phyloP scores from a whole-genome alignment of 2,888 invertebrate species.

The Lamproptera curius region DNA sequence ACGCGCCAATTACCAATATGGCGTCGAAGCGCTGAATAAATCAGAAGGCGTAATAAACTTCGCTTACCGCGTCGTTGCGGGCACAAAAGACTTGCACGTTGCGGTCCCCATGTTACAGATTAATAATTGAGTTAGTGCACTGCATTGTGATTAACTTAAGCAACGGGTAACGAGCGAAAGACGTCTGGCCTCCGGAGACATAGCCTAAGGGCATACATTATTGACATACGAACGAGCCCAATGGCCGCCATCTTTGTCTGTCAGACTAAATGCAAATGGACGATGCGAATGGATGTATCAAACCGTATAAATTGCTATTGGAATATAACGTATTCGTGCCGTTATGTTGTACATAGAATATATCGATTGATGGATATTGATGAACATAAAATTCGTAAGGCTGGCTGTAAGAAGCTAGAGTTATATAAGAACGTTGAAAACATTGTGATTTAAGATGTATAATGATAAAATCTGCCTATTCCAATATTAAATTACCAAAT shows the following conservation, averaged over 20 bases:
- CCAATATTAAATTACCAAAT: too few relatives aligned
- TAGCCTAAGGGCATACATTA: constrained; percentile 22
- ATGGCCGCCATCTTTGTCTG: constrained; percentile 22
- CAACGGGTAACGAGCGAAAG: constrained; percentile 24
- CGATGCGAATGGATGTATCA: not conserved
- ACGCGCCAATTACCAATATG: not conserved
- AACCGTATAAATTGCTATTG: not conserved
- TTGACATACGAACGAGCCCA: constrained; percentile 30
- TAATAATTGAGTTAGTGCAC: constrained; percentile 16
- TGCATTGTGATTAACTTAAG: constrained; percentile 29
- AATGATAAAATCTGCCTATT: too few relatives aligned
- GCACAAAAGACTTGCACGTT: constrained; percentile 1
- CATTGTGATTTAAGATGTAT: too few relatives aligned
- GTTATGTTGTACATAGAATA: too few relatives aligned
- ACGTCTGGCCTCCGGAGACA: constrained; percentile 24
- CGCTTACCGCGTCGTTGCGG: not conserved
- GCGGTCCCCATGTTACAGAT: constrained; percentile 4
- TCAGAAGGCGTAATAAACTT: not conserved
- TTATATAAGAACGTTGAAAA: too few relatives aligned
- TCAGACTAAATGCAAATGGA: constrained; percentile 11
- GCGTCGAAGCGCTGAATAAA: not conserved
- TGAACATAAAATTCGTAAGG: too few relatives aligned
- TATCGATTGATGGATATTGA: too few relatives aligned
- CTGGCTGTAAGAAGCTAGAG: too few relatives aligned
- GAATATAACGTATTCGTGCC: too few relatives aligned